These are phyloP conservation scores for Leucophenga montana DNA, from an alignment of 2,888 invertebrate species.

Conservation along the genomic window DNA sequence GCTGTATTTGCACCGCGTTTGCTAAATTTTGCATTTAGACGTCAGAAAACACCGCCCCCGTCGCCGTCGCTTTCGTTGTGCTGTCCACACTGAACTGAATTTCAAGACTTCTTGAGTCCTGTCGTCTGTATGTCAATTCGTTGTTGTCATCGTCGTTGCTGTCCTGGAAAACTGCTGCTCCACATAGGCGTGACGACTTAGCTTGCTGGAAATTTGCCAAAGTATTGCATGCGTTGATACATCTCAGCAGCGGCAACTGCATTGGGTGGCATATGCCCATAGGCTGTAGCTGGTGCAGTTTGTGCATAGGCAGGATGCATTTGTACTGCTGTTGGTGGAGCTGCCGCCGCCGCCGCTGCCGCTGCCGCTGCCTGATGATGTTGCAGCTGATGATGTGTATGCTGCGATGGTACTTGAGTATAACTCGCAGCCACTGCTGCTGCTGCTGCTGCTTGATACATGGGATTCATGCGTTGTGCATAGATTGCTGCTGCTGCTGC, in stretches of 20 bases:
- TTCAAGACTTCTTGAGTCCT: too few relatives aligned
- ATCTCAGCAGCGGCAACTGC: constrained; percentile 65
- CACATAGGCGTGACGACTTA: constrained; percentile 41
- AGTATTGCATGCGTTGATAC: constrained; percentile 74
- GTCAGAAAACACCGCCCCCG: background rate
- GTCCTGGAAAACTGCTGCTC: background rate
- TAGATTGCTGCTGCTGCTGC: constrained; percentile 69
- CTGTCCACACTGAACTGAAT: too few relatives aligned
- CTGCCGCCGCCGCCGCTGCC: constrained; percentile 18
- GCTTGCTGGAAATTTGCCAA: constrained; percentile 67
- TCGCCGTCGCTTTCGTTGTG: background rate
- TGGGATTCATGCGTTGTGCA: constrained; percentile 65
- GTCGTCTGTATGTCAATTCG: too few relatives aligned
- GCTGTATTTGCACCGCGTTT: too few relatives aligned
- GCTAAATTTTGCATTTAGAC: too few relatives aligned
- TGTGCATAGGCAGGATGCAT: background rate
- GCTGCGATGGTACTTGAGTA: constrained; percentile 44
- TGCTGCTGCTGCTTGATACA: constrained; percentile 53
- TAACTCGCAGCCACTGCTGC: constrained; percentile 49
- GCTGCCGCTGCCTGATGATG: constrained; percentile 21
- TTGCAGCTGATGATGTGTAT: constrained; percentile 28
- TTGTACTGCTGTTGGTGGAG: background rate
- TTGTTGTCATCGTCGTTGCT: constrained; percentile 35
- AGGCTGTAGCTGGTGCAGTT: constrained; percentile 4
- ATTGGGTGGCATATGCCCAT: constrained; percentile 1